Base-by-base conservation (phyloP, 2,113 vertebrate species). In the Acinonyx jubatus region DNA sequence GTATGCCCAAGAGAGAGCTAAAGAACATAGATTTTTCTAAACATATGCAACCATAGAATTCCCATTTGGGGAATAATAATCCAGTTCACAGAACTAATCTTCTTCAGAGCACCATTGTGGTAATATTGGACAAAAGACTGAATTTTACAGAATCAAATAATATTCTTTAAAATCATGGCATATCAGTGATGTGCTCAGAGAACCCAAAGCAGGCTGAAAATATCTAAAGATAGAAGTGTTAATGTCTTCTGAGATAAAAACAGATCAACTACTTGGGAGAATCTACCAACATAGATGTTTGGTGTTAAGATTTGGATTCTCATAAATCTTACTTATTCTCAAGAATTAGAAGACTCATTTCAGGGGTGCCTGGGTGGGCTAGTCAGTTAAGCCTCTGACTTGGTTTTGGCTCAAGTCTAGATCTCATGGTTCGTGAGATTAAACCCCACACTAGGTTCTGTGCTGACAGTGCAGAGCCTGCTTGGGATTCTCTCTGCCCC, bases 221-320 rank as follows among this genome's bases (percentile, higher is more conserved):
- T 31, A 91, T 84, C 19, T 89, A n/a, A 96, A 86, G 45, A 74
- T 31, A 16, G 55, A 91, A 65, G 48, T 85, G 82, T n/a, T 41
- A 31, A 97, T 69, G 19, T 57, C 29, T 16, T 83, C 25, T 65
- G n/a, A 79, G 45, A 41, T 68, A 69, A 96, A 96, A 95, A 74
- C 66, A 82, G 10, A 57, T 74, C 79, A 97, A 23, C 50, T 55
- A 12, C 27, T 65, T 91, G 45, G 36, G 21, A 94, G 31, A 87
- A 82, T 79, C 69, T 80, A 90, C 21, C 23, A 68, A 80, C 63
- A 27, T 23, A 55, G 80, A 63, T 27, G 10, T 55, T 79, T 94
- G 61, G 83, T 89, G 45, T 61, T 96, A 76, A 69, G 48, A 82
- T 93, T 94, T 88, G 57, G 11, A 91, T 84, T 93, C 66, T 96